A percentile compares a stretch with the other conserved stretches of the same genome.
Conservation (phyloP, 2,113 vertebrate genomes). For the Otis tarda region DNA sequence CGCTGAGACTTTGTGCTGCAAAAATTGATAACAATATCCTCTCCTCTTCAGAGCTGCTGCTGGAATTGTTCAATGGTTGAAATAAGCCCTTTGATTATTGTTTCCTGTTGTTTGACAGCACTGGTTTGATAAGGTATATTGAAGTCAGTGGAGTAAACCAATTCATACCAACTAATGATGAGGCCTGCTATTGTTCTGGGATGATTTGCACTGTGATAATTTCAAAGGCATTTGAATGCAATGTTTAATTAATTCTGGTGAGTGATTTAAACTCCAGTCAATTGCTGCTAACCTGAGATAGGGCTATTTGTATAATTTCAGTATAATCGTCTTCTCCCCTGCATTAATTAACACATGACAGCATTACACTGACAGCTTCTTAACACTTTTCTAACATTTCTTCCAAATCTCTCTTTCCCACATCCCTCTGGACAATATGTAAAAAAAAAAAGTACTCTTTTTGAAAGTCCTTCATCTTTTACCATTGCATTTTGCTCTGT, state of each 20-base stretch:
- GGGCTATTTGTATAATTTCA: slow-evolving; percentile 43
- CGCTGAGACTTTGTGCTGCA: not conserved
- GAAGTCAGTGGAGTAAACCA: slow-evolving; percentile 9
- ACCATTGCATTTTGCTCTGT: not conserved
- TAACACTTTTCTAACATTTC: slow-evolving; percentile 27
- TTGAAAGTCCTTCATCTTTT: not conserved
- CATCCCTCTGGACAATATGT: slow-evolving; percentile 38
- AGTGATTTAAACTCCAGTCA: slow-evolving; percentile 24
- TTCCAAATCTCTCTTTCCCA: slow-evolving; percentile 18
- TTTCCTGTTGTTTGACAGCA: not conserved
- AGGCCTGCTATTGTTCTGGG: not conserved
- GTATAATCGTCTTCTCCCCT: slow-evolving; percentile 16
- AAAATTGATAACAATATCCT: slow-evolving; percentile 2
- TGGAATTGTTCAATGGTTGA: not conserved
- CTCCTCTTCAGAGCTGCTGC: not conserved
- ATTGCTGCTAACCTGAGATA: slow-evolving; percentile 53
- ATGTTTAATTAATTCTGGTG: slow-evolving; percentile 49
- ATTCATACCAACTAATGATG: not conserved
- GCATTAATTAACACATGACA: slow-evolving; percentile 63
- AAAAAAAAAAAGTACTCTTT: not conserved
- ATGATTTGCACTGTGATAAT: not conserved
- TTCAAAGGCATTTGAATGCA: slow-evolving; percentile 12
- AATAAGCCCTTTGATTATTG: slow-evolving; percentile 13
- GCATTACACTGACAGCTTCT: slow-evolving; percentile 46
- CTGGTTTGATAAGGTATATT: slow-evolving; percentile 1